Conservation (phyloP, 2,113 vertebrate genomes). For the Scophthalmus maximus region DNA sequence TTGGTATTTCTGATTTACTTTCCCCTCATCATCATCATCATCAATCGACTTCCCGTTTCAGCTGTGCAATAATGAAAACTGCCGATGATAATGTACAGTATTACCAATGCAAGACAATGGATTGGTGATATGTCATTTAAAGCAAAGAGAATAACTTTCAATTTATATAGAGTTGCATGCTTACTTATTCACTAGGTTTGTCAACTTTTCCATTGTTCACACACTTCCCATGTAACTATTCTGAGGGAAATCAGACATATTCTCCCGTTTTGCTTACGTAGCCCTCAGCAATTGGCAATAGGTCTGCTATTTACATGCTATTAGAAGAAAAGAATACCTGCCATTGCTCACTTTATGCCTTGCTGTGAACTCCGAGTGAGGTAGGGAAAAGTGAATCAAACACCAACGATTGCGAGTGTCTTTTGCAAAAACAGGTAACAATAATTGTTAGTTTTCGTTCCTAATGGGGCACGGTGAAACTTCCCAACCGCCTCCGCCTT, state of each 20-base stretch:
- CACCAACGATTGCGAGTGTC: background rate
- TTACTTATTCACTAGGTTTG: no score
- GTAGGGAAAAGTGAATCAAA: slow-evolving; percentile 30
- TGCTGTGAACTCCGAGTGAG: background rate
- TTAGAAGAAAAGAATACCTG: slow-evolving; percentile 35
- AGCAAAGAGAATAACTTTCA: no score
- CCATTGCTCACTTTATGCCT: slow-evolving; percentile 51
- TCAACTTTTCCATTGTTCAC: no score
- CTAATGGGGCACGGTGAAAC: slow-evolving; percentile 59
- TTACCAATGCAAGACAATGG: no score
- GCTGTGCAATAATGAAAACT: background rate
- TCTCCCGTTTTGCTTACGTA: background rate
- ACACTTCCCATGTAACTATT: background rate
- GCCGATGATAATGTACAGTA: no score
- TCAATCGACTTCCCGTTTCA: background rate
- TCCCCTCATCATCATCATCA: background rate
- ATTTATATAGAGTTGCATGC: no score
- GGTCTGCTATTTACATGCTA: slow-evolving; percentile 13
- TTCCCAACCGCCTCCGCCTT: slow-evolving; percentile 28
- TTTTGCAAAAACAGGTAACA: slow-evolving; percentile 31
- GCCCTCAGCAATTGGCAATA: background rate
- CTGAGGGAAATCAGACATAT: background rate
- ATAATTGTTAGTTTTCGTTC: slow-evolving; percentile 66
- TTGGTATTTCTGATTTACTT: background rate
- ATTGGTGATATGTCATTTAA: no score